Evolutionary conservation across 1,140 invertebrate species (phyloP).

Genomic region (Pogonomyrmex barbatus): DNA sequence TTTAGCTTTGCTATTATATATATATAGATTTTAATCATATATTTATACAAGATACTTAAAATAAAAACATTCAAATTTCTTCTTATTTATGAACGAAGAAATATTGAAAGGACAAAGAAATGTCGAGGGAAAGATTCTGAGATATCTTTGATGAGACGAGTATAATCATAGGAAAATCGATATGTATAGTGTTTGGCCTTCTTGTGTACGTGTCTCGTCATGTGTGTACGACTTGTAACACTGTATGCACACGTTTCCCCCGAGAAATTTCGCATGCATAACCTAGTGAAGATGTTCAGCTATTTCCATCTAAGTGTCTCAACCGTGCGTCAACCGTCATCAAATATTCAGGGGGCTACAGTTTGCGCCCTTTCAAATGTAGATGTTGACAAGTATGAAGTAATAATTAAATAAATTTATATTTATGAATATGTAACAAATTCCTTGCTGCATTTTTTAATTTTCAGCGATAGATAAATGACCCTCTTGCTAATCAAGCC

Average conservation of each 20-base stretch:
- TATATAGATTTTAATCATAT: neutral
- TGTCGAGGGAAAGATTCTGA: neutral
- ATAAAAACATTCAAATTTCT: neutral
- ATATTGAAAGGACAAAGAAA: neutral
- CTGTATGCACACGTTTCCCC: neutral
- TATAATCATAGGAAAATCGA: neutral
- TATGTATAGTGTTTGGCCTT: neutral
- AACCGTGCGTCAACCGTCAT: neutral
- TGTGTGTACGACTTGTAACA: constrained; percentile 5
- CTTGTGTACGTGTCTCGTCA: neutral
- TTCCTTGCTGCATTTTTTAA: neutral
- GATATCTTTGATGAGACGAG: neutral
- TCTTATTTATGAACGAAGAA: neutral
- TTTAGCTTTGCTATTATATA: neutral
- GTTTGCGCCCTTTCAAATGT: neutral
- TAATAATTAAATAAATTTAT: neutral
- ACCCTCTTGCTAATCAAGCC: neutral
- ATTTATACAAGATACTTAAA: neutral
- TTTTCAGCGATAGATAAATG: neutral
- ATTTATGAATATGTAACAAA: neutral
- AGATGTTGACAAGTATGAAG: neutral
- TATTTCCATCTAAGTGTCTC: constrained; percentile 28
- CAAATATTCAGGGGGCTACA: neutral
- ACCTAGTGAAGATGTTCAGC: neutral
- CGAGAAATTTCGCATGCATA: constrained; percentile 2